Evolutionary conservation across 2,113 vertebrate species (phyloP).

Genomic region (Proteles cristata): DNA sequence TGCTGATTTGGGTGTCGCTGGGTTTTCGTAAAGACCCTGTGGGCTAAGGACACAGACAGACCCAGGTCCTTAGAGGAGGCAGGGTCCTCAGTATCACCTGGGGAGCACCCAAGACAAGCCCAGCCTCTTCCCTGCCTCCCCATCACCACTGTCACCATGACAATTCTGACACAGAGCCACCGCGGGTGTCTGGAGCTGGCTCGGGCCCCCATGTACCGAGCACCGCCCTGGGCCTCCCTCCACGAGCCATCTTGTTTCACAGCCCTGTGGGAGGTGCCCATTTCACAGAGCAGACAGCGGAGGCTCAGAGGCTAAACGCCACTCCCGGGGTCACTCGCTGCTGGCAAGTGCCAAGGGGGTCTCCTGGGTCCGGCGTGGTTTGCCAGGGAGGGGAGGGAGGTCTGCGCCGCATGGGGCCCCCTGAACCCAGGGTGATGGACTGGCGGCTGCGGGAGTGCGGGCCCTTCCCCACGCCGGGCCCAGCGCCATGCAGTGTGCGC

Average conservation of each 20-base stretch:
- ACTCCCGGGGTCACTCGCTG: background rate
- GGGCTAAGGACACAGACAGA: background rate
- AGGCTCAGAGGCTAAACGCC: background rate
- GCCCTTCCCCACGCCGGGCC: fast-evolving
- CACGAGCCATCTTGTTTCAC: fast-evolving
- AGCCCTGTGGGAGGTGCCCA: too few relatives aligned
- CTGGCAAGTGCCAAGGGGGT: background rate
- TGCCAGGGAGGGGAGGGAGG: background rate
- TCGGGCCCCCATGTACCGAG: background rate
- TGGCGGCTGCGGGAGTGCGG: background rate
- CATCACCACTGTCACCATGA: fast-evolving
- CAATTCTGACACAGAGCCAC: background rate
- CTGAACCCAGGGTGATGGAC: fast-evolving
- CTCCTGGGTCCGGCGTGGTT: background rate
- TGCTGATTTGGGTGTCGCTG: fast-evolving
- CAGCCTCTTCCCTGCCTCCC: fast-evolving
- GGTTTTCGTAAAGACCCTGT: background rate
- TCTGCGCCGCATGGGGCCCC: background rate
- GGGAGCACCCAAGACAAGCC: background rate
- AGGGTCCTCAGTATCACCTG: background rate
- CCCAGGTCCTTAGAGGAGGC: fast-evolving
- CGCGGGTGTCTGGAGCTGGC: background rate
- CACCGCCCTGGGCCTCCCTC: background rate
- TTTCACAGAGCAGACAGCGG: too few relatives aligned
- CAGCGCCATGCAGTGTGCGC: fast-evolving